Percentiles rank a stretch among this genome's conserved stretches.
Evolutionary conservation across 2,888 invertebrate genomes (phyloP).

Genomic region (Drosophila sordidapex): DNA sequence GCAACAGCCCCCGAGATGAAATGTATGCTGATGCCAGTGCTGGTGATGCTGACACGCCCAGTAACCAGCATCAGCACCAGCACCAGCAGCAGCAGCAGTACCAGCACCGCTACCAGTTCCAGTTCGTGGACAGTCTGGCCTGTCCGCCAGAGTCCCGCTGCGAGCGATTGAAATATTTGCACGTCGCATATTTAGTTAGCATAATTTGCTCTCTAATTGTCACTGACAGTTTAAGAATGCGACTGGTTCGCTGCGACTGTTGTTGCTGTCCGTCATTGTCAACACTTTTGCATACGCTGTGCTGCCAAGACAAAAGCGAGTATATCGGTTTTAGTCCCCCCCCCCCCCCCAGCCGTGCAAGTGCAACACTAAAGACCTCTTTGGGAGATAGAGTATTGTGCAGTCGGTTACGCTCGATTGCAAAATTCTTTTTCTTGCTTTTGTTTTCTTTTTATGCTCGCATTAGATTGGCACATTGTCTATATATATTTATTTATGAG

Average conservation of each 20-base stretch:
- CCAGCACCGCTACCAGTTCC: slow-evolving; percentile 2
- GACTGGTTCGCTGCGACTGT: slow-evolving; percentile 36
- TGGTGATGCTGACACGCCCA: slow-evolving; percentile 35
- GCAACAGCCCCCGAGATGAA: slow-evolving; percentile 18
- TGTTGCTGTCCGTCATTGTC: slow-evolving; percentile 48
- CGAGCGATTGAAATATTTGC: slow-evolving; percentile 41
- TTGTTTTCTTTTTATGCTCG: slow-evolving; percentile 1
- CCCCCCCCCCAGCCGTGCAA: neutral
- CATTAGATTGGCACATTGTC: slow-evolving; percentile 52
- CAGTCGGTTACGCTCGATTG: neutral
- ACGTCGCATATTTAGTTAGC: slow-evolving; percentile 73
- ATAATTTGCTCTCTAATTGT: slow-evolving; percentile 77
- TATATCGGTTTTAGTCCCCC: too few relatives aligned
- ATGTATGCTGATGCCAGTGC: slow-evolving; percentile 19
- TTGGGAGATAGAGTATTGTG: neutral
- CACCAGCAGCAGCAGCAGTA: neutral
- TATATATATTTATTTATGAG: slow-evolving; percentile 53
- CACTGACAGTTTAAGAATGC: slow-evolving; percentile 71
- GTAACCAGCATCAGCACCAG: slow-evolving; percentile 17
- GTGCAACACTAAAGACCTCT: neutral
- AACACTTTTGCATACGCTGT: slow-evolving; percentile 32
- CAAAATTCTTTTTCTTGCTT: neutral
- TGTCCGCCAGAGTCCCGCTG: slow-evolving; percentile 29
- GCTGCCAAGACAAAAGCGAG: neutral
- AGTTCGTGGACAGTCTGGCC: slow-evolving; percentile 16